phyloP scores from a whole-genome alignment of 1,140 invertebrate species.

The Ceratina japonica region DNA sequence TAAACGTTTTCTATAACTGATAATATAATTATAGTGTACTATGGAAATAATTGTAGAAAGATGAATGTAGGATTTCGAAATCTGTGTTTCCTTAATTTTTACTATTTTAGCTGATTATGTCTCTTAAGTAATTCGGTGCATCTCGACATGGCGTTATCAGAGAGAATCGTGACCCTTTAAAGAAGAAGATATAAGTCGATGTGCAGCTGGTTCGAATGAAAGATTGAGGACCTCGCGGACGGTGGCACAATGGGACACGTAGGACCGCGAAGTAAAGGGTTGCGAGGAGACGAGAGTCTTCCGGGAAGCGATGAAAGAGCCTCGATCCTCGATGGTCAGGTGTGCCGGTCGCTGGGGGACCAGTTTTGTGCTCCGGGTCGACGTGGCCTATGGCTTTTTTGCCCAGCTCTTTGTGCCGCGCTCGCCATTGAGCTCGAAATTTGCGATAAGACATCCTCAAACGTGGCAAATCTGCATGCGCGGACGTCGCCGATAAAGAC shows the following conservation, averaged over 20 bases:
- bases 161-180: conserved; percentile 44
- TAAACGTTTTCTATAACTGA: too few species aligned
- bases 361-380: conserved; percentile 55
- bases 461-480: too few species aligned
- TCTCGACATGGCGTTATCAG: conserved; percentile 54
- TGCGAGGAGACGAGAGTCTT: conserved; percentile 68
- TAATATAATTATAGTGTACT: too few species aligned
- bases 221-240: conserved; percentile 44
- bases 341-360: conserved; percentile 50
- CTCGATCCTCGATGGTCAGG: conserved; percentile 63
- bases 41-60: too few species aligned
- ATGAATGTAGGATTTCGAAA: too few species aligned
- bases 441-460: not conserved
- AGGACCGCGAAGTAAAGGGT: conserved; percentile 60
- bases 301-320: conserved; percentile 70
- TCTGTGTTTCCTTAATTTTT: not conserved
- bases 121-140: conserved; percentile 47
- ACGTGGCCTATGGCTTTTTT: conserved; percentile 47
- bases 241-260: conserved; percentile 63
- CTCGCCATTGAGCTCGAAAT: conserved; percentile 19
- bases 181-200: conserved; percentile 13
- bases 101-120: not conserved
- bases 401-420: conserved; percentile 34
- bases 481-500: too few species aligned
- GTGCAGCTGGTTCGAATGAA: conserved; percentile 57